Conservation (phyloP, 2,113 vertebrate genomes). For the Rostratula benghalensis region DNA sequence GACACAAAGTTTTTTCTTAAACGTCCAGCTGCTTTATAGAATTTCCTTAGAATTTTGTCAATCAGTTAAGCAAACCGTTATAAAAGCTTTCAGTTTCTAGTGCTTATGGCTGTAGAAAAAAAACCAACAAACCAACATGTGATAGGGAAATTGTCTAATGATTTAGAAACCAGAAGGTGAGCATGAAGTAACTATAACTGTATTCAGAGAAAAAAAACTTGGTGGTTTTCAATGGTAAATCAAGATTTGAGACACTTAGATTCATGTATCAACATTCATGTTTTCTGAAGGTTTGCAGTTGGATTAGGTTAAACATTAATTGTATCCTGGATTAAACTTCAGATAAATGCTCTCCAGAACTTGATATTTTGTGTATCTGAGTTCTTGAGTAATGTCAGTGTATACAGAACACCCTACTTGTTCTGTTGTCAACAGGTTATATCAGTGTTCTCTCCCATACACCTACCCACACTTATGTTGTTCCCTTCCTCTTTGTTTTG, state of each 20-base stretch:
- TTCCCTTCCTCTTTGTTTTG: background rate
- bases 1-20: background rate
- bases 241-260: background rate
- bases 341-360: background rate
- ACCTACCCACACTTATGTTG: background rate
- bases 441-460: background rate
- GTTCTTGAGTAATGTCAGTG: background rate
- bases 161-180: background rate
- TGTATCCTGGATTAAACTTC: background rate
- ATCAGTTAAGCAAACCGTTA: background rate
- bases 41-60: background rate
- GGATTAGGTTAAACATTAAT: constrained; percentile 1
- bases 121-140: rapidly evolving
- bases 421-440: background rate
- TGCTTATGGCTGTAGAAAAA: background rate
- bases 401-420: background rate
- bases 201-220: background rate
- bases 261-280: background rate
- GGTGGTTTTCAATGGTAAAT: background rate
- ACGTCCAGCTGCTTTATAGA: background rate
- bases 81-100: background rate
- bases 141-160: background rate
- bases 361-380: background rate
- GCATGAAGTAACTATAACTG: background rate
- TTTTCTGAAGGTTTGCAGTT: background rate